Evolutionary conservation across 2,888 invertebrate species (phyloP), one percentile per base, ranked within the genome.

Genomic region (Luffia ferchaultella): DNA sequence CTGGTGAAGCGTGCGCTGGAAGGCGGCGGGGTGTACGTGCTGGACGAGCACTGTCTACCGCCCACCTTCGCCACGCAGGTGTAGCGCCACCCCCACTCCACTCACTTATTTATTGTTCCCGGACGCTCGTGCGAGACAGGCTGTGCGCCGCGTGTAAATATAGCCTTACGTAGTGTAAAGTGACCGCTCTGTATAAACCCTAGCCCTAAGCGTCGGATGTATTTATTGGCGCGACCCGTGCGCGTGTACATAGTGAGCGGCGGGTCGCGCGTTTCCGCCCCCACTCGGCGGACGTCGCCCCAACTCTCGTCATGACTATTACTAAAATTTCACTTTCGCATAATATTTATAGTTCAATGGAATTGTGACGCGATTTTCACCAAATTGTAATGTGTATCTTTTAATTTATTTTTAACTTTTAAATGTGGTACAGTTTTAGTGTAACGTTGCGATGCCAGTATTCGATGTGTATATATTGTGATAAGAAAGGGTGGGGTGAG

Each of bases 21-120:
- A 61, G 88, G 88, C 71, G 79, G 79, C 63, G 83, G 80, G 73
- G 90, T 91, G 68, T 91, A 90, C 85, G 90, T 91, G 70, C 85
- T 91, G 75, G 91, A 90, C 84, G 90, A 90, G 77, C 90, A 91
- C 73, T 90, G 90, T 82, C 79, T 86, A 68, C 89, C 89, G 76
- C 89, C 89, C 61, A 89, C 89, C 70, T 90, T 90, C 72, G 91
- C 91, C 64, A 91, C 91, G 68, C 90, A 91, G 86, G 91, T 91
- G 85, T 91, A 90, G 88, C 86, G 75, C 30, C 5, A 3, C 48
- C 43, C 30, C 42, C 43, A 2, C n/a, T n/a, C 3, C 43, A 20
- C 19, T 19, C 70, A 70, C 61, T 74, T 75, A 77, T 76, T 76
- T 77, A 77, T 76, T 73, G 63, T 65, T 67, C 64, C 70, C 70